Conservation (phyloP, 2,797 vertebrate genomes). For the Etheostoma nigrum region DNA sequence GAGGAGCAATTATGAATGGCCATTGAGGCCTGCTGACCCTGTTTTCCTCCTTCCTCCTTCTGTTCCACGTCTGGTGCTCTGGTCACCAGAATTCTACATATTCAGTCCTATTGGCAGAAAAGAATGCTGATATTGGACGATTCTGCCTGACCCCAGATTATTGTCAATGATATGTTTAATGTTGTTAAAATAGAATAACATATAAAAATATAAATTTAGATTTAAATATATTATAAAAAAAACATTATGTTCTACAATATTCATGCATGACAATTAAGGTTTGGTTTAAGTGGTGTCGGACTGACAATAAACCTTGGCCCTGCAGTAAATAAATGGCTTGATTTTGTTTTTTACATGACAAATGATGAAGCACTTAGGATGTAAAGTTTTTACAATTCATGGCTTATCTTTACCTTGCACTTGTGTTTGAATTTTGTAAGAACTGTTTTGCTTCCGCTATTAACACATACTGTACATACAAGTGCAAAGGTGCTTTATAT, state of each 20-base stretch:
- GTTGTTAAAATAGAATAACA: too few species aligned
- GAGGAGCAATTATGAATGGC: slow-evolving; percentile 1
- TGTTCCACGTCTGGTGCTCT: neutral
- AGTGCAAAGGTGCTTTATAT: too few species aligned
- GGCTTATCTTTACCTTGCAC: too few species aligned
- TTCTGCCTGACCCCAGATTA: neutral
- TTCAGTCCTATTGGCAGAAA: neutral
- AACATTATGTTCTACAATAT: neutral
- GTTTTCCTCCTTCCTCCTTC: neutral
- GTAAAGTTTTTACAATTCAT: too few species aligned
- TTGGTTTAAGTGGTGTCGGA: too few species aligned
- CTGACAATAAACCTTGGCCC: neutral
- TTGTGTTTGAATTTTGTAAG: too few species aligned
- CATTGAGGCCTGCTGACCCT: neutral
- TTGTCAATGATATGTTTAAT: neutral
- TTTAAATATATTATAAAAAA: too few species aligned
- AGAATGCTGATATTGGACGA: neutral
- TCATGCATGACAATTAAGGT: neutral
- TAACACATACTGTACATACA: too few species aligned
- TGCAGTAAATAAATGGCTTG: neutral
- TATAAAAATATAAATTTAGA: too few species aligned
- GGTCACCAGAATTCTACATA: neutral
- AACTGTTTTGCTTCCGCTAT: too few species aligned
- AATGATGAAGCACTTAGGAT: too few species aligned
- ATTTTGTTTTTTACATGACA: too few species aligned